Evolutionary conservation across 2,113 vertebrate species (phyloP).

Genomic region (Scytalopus superciliaris): DNA sequence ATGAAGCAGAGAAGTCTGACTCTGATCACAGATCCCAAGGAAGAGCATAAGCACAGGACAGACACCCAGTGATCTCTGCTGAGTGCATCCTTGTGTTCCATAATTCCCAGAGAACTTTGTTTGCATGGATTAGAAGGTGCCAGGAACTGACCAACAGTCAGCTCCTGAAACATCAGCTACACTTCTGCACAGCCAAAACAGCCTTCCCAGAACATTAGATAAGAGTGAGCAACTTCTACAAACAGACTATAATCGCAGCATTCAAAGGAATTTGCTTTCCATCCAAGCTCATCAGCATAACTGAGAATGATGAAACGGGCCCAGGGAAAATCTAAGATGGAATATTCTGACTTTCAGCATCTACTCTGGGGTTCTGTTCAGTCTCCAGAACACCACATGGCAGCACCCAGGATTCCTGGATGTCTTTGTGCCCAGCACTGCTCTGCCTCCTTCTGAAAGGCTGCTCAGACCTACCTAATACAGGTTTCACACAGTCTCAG

Average conservation of each 20-base stretch:
- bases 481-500: neutral
- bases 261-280: neutral
- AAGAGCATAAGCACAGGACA: neutral
- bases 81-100: neutral
- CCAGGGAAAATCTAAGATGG: neutral
- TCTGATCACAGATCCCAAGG: neutral
- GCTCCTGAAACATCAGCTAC: neutral
- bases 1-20: neutral
- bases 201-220: neutral
- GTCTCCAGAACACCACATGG: neutral
- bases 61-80: neutral
- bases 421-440: neutral
- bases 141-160: neutral
- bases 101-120: neutral
- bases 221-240: neutral
- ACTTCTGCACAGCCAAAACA: neutral
- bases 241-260: neutral
- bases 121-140: rapidly evolving
- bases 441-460: neutral
- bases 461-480: neutral
- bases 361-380: neutral
- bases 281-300: neutral
- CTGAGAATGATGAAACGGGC: neutral
- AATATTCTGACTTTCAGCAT: neutral
- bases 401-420: neutral